Conservation (phyloP, 1,140 invertebrate species). For the Trachymyrmex septentrionalis region DNA sequence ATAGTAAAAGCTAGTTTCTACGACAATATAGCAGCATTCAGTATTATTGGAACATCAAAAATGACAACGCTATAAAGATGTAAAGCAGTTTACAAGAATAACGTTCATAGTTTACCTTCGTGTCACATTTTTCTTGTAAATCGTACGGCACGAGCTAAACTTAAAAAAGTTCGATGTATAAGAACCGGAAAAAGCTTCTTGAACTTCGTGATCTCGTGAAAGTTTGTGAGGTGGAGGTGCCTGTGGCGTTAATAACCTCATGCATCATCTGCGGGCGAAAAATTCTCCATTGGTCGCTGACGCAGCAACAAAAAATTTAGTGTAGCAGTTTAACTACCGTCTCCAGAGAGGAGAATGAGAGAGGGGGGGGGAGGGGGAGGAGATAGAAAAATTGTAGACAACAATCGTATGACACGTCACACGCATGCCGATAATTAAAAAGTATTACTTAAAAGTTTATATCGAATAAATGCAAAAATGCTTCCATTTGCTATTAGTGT, state of each 20-base stretch:
- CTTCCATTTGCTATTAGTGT: not conserved
- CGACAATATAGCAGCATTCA: not conserved
- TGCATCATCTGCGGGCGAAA: constrained; percentile 58
- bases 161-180: constrained; percentile 25
- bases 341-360: not conserved
- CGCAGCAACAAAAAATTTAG: constrained; percentile 42
- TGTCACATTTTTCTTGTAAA: constrained; percentile 47
- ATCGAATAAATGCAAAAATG: not conserved
- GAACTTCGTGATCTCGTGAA: constrained; percentile 44
- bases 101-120: constrained; percentile 15
- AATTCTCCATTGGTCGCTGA: constrained; percentile 40
- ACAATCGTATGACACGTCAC: not conserved
- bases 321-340: constrained; percentile 27
- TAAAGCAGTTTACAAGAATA: constrained; percentile 28
- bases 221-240: constrained; percentile 23
- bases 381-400: not conserved
- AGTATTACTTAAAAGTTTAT: not conserved
- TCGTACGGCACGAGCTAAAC: constrained; percentile 4
- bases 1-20: not conserved
- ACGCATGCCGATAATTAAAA: not conserved
- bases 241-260: constrained; percentile 61
- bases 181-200: constrained; percentile 48
- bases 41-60: constrained; percentile 8
- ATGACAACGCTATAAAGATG: not conserved
- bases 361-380: not conserved